Evolutionary conservation across 2,113 vertebrate species (phyloP), one percentile per base, ranked within the genome.

Genomic region (Indri indri): DNA sequence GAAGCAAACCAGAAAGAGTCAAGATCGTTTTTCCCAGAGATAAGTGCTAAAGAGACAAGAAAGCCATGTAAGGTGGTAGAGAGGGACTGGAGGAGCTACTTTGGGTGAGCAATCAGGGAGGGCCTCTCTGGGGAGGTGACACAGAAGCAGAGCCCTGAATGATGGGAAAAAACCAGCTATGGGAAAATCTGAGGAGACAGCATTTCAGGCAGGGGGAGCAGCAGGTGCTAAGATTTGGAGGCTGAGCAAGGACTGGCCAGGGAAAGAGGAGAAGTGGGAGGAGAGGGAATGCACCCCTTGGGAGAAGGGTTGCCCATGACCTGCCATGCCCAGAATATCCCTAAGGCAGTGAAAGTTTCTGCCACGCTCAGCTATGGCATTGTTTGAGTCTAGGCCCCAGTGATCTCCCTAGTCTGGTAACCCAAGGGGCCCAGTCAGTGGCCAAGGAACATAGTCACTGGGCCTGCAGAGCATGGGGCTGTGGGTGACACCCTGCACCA

Each of bases 371-470:
- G 45, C 47, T 32, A 8, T 34, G 79, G 32, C 2, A 0, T 22
- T 14, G 0, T 23, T 18, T 79, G 54, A 16, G 8, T 73, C 57
- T 77, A 1, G 13, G 52, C 27, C 54, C 65, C 63, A 25, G 17
- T n/a, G 34, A 34, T 54, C 8, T 71, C 14, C 18, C 34, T 47
- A 37, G 57, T 54, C 70, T 81, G 40, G 79, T 42, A 54, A 77
- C 77, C 71, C 8, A 7, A 10, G 54, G 42, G 40, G 7, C 65
- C 52, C 54, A 16, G 45, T 84, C 23, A 10, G 18, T 65, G 80
- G 45, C 61, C 54, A 3, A 45, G 50, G 52, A 50, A 17, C 34
- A 1, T 0, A 20, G n/a, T 54, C n/a, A 9, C 11, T 0, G 1
- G 27, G n/a, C 17, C 32, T 61, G 25, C 37, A 65, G 77, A 34